These are phyloP conservation scores for Simalia tracyae DNA, from an alignment of 2,797 vertebrate genomes.

Conservation along the genomic window DNA sequence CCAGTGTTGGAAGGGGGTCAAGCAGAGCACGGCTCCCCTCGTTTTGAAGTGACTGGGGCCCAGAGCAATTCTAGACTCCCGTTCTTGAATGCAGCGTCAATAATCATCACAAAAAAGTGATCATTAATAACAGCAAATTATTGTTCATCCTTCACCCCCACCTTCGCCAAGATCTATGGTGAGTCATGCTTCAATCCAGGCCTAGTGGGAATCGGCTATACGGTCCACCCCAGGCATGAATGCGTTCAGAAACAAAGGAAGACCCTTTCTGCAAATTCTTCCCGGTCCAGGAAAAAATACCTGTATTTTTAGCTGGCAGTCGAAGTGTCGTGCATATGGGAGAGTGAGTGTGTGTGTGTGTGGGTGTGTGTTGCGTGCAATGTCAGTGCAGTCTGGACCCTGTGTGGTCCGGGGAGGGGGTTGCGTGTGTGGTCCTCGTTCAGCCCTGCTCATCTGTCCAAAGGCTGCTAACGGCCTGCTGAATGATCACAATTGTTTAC, in stretches of 20 bases:
- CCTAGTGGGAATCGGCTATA: neutral
- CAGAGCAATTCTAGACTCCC: no score
- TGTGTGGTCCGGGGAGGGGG: conserved; percentile 82
- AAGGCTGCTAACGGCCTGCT: conserved; percentile 96
- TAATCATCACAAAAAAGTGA: no score
- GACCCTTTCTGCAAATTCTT: conserved; percentile 39
- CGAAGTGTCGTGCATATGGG: conserved; percentile 66
- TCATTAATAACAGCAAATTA: neutral
- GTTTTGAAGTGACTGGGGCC: no score
- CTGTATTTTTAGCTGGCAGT: conserved; percentile 60
- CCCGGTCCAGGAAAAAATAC: conserved; percentile 61
- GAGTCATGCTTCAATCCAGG: neutral
- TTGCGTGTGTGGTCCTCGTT: conserved; percentile 82
- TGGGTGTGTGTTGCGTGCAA: conserved; percentile 76
- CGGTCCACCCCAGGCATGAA: conserved; percentile 16
- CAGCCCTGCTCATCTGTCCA: conserved; percentile 95
- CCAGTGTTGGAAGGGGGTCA: no score
- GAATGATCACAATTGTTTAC: conserved; percentile 98
- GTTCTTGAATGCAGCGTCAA: neutral
- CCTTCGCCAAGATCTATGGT: neutral
- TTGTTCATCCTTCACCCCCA: neutral
- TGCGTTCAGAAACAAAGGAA: neutral
- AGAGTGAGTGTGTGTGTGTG: neutral
- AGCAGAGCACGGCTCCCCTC: no score
- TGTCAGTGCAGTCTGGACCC: conserved; percentile 77